Percentiles rank a stretch among this genome's conserved stretches.
These are phyloP conservation scores for Nanger granti DNA, from an alignment of 2,113 vertebrate genomes.

Conservation along the genomic window DNA sequence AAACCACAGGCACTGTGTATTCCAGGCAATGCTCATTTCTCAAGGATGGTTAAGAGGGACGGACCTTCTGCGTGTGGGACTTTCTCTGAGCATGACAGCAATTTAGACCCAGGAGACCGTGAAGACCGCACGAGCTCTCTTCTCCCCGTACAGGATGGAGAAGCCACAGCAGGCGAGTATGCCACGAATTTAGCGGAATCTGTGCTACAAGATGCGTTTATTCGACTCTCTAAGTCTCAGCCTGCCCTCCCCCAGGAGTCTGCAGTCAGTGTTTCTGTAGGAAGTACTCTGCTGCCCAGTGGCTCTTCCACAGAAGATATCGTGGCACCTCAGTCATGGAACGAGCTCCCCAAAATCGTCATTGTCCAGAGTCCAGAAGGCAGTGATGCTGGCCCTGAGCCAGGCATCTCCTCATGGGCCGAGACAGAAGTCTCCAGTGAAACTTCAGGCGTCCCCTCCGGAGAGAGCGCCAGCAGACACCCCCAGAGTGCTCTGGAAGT, in stretches of 20 bases:
- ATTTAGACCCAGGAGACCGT: slow-evolving; percentile 7
- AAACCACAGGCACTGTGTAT: not conserved
- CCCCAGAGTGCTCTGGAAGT: slow-evolving; percentile 86
- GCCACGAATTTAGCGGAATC: slow-evolving; percentile 94
- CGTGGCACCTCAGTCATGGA: slow-evolving; percentile 79
- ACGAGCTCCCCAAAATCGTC: slow-evolving; percentile 94
- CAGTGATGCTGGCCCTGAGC: slow-evolving; percentile 80
- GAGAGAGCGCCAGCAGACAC: slow-evolving; percentile 61
- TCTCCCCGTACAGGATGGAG: slow-evolving; percentile 46
- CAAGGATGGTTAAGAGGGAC: slow-evolving; percentile 58
- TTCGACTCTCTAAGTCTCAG: slow-evolving; percentile 90
- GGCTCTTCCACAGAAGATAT: slow-evolving; percentile 62
- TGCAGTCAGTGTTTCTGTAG: slow-evolving; percentile 78
- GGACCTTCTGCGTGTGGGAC: not conserved
- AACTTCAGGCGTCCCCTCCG: slow-evolving; percentile 43
- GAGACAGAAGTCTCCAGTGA: slow-evolving; percentile 69
- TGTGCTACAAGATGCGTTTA: slow-evolving; percentile 95
- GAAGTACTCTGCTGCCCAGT: slow-evolving; percentile 62
- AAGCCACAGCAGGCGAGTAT: slow-evolving; percentile 85
- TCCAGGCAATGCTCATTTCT: slow-evolving; percentile 50
- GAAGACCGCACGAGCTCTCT: not conserved
- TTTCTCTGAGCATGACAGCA: not conserved
- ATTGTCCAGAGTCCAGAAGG: slow-evolving; percentile 96
- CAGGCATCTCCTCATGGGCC: slow-evolving; percentile 67
- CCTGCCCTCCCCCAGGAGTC: slow-evolving; percentile 81